Base-by-base conservation (phyloP, 2,797 vertebrate species). In the Gastrophryne carolinensis region DNA sequence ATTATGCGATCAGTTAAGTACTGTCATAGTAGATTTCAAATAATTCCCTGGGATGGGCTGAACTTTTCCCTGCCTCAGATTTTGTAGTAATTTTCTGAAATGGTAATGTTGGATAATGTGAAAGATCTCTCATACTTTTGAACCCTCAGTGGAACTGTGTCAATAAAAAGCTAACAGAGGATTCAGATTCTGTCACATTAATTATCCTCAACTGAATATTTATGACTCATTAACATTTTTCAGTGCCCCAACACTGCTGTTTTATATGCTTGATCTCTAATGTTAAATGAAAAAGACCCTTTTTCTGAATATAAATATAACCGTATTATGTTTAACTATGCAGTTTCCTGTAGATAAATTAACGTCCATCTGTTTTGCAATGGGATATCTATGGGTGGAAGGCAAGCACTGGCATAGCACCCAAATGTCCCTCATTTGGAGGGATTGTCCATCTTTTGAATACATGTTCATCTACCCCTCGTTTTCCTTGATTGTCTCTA, bases 191-290 rank as follows among this genome's bases (percentile, higher is more conserved):
- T 70, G 60, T 65, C 75, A 57, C 57, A 65, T 72, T 78, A 78
- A 72, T 78, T 71, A 72, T 65, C 60, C 75, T 50, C 58, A 65
- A 21, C 27, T 78, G 75, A 78, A 78, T 71, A 72, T 78, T 78
- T 68, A 75, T 78, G 67, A 57, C 67, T 78, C 60, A 77, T 78
- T 71, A 78, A 65, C 60, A 65, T 78, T 71, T 71, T 78, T 65
- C 67, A 23, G 24, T 52, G 67, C 65, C 60, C 67, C 50, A 78
- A 50, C 65, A n/a, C 74, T 71, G 66, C 58, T 64, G 58, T 54
- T 77, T 63, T 70, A 53, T 64, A 69, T 44, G 21, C 67, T 56
- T 77, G 66, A 64, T 77, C 49, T 57, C 27, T 71, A 63, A 71
- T 64, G 34, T n/a, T 63, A 77, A 49, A 77, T 63, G 60, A 77